Conservation (phyloP, 2,888 invertebrate species). For the Stenoptilia bipunctidactyla region DNA sequence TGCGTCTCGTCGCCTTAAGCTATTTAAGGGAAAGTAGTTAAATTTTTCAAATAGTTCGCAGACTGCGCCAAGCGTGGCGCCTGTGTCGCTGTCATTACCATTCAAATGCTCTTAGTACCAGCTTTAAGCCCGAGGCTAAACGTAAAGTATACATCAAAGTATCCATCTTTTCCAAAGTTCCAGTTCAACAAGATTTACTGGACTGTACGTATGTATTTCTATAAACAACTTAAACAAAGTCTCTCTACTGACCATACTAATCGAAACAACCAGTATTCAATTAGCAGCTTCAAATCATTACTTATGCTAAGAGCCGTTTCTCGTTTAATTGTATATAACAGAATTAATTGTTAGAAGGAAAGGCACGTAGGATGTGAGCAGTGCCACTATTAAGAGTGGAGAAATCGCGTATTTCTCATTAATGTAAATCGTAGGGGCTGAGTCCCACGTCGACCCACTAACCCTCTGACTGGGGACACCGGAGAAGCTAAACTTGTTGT, state of each 20-base stretch:
- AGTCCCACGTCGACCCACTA: conserved; percentile 49
- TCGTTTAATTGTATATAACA: conserved; percentile 19
- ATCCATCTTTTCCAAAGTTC: not conserved
- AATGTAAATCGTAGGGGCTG: conserved; percentile 45
- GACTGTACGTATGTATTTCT: too few species aligned
- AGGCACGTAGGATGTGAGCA: conserved; percentile 39
- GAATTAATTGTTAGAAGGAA: conserved; percentile 28
- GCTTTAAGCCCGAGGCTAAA: conserved; percentile 14
- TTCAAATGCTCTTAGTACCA: conserved; percentile 12
- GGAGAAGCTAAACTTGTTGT: conserved; percentile 8
- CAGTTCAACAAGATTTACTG: too few species aligned
- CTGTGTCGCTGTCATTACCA: conserved; percentile 14
- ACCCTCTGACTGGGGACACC: conserved; percentile 39
- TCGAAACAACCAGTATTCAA: too few species aligned
- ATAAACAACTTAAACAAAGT: too few species aligned
- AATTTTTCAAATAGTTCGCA: conserved; percentile 39
- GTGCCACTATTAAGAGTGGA: conserved; percentile 40
- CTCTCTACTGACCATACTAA: too few species aligned
- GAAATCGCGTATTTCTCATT: conserved; percentile 56
- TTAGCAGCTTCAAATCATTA: too few species aligned
- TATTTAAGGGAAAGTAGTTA: conserved; percentile 45
- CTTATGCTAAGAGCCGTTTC: too few species aligned
- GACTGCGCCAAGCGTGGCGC: conserved; percentile 1
- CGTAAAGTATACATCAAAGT: conserved; percentile 17
- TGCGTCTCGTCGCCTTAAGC: conserved; percentile 36